Evolutionary conservation across 2,888 invertebrate species (phyloP).

Genomic region (Drosophila rellima): DNA sequence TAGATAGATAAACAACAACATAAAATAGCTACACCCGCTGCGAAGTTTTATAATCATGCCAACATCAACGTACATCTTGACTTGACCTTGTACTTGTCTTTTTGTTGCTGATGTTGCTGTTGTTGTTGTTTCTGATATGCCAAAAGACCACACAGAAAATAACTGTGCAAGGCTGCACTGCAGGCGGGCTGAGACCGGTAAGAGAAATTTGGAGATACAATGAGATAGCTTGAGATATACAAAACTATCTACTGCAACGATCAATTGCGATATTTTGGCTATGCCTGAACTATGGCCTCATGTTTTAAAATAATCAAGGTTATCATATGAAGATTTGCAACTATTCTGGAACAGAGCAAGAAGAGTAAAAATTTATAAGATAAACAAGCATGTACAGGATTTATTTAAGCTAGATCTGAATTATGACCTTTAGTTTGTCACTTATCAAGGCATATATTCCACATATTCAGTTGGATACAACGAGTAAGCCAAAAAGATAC

Average conservation of each 20-base stretch:
- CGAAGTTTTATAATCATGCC: constrained; percentile 48
- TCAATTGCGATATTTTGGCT: not conserved
- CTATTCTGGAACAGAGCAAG: not conserved
- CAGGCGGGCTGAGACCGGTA: constrained; percentile 21
- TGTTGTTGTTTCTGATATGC: constrained; percentile 7
- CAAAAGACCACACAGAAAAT: constrained; percentile 47
- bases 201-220: not conserved
- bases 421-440: too few species aligned
- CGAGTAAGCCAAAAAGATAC: not conserved
- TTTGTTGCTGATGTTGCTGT: constrained; percentile 14
- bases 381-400: not conserved
- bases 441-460: not conserved
- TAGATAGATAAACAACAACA: constrained; percentile 43
- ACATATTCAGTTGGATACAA: not conserved
- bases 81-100: constrained; percentile 63
- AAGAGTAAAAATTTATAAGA: not conserved
- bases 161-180: constrained; percentile 40
- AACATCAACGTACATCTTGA: constrained; percentile 34
- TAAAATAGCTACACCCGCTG: constrained; percentile 68
- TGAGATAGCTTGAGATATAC: not conserved
- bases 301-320: not conserved
- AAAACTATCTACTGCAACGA: constrained; percentile 1
- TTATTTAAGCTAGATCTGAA: too few species aligned
- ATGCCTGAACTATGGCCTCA: not conserved
- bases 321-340: not conserved